A percentile compares a stretch with the other conserved stretches of the same genome.
These are phyloP conservation scores for Sebastes cheni DNA, from an alignment of 2,797 vertebrate species.

Conservation along the genomic window DNA sequence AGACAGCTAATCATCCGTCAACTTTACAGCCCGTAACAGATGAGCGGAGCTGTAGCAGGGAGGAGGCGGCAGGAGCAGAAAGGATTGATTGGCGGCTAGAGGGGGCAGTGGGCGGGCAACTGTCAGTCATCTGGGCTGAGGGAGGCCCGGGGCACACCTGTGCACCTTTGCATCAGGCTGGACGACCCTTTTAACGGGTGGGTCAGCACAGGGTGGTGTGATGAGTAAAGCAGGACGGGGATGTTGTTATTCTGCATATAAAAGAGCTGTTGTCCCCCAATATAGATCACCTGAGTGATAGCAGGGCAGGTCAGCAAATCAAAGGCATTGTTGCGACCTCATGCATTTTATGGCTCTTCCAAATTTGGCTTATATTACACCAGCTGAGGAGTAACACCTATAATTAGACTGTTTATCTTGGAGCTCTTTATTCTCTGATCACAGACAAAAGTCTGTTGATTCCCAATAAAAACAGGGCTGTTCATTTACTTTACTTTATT, in stretches of 20 bases:
- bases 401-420: slow-evolving; percentile 30
- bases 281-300: slow-evolving; percentile 64
- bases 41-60: slow-evolving; percentile 51
- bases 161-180: slow-evolving; percentile 47
- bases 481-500: not conserved
- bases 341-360: slow-evolving; percentile 41
- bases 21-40: slow-evolving; percentile 70
- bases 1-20: slow-evolving; percentile 57
- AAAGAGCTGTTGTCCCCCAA: slow-evolving; percentile 37
- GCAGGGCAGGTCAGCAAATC: slow-evolving; percentile 31
- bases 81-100: slow-evolving; percentile 53
- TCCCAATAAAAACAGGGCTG: not conserved
- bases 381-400: slow-evolving; percentile 24
- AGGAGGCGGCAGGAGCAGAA: slow-evolving; percentile 27
- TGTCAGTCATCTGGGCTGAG: slow-evolving; percentile 59
- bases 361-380: slow-evolving; percentile 25
- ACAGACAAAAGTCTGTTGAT: slow-evolving; percentile 2
- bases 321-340: slow-evolving; percentile 46
- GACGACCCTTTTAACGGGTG: slow-evolving; percentile 33
- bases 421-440: slow-evolving; percentile 2
- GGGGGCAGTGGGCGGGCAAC: slow-evolving; percentile 56
- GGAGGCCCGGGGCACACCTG: slow-evolving; percentile 67
- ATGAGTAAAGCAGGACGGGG: slow-evolving; percentile 50
- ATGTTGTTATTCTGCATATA: slow-evolving; percentile 63
- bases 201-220: slow-evolving; percentile 19